phyloP scores from a whole-genome alignment of 2,888 invertebrate species.

The Ennomos quercinarius region DNA sequence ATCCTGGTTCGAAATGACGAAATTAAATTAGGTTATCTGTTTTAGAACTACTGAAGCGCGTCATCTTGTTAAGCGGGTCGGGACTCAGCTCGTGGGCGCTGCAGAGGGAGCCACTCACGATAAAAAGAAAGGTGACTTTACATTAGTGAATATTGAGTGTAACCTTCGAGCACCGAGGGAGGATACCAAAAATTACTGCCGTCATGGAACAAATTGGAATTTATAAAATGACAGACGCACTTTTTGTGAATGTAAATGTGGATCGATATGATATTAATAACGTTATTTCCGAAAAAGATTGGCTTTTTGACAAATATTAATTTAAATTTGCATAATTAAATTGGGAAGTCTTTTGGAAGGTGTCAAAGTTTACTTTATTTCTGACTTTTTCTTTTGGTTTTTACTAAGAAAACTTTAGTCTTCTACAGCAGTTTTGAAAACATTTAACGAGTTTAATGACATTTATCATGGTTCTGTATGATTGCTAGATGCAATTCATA shows the following conservation, averaged over 20 bases:
- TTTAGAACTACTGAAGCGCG: constrained; percentile 94
- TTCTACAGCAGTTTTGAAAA: no score
- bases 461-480: no score
- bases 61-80: constrained; percentile 95
- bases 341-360: not conserved
- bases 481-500: not conserved
- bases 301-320: constrained; percentile 3
- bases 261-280: constrained; percentile 15
- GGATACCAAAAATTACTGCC: constrained; percentile 18
- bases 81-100: constrained; percentile 97
- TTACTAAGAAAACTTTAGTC: no score
- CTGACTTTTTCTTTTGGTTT: no score
- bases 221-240: constrained; percentile 17
- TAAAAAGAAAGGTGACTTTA: constrained; percentile 87
- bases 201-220: constrained; percentile 23
- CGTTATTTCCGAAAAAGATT: constrained; percentile 12
- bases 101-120: constrained; percentile 92
- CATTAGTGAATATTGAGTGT: constrained; percentile 44
- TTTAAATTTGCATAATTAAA: constrained; percentile 5
- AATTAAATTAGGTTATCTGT: constrained; percentile 79
- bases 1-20: constrained; percentile 65
- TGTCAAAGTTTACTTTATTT: no score
- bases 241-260: constrained; percentile 17
- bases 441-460: no score
- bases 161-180: constrained; percentile 23